phyloP scores from a whole-genome alignment of 2,888 invertebrate genomes.

The Orthosia gothica region DNA sequence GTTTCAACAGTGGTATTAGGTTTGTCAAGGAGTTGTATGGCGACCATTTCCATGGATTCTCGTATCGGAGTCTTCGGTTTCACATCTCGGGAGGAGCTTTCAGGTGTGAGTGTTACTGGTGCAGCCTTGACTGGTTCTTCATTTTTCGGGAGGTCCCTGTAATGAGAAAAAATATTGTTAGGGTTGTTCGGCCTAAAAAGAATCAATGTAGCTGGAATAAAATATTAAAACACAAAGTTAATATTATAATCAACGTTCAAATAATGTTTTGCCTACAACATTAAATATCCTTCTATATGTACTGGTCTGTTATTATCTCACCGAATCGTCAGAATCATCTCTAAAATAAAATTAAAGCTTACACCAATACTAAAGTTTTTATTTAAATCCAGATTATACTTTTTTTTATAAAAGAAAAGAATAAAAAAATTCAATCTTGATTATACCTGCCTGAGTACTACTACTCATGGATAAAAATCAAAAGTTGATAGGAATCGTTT shows the following conservation, averaged over 20 bases:
- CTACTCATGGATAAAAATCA: background rate
- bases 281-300: too few relatives aligned
- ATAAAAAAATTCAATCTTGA: background rate
- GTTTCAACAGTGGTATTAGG: slow-evolving; percentile 80
- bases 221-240: background rate
- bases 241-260: background rate
- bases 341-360: background rate
- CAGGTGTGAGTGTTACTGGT: slow-evolving; percentile 58
- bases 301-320: background rate
- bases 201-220: background rate
- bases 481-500: background rate
- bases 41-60: slow-evolving; percentile 91
- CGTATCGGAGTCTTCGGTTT: slow-evolving; percentile 87
- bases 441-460: background rate
- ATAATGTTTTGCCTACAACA: background rate
- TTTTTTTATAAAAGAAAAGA: background rate
- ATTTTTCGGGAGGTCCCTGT: slow-evolving; percentile 35
- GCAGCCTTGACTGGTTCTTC: slow-evolving; percentile 24
- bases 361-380: background rate
- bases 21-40: slow-evolving; percentile 91
- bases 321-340: too few relatives aligned
- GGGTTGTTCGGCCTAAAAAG: background rate
- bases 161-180: slow-evolving; percentile 35
- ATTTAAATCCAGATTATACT: background rate
- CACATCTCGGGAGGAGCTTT: slow-evolving; percentile 82